Base-by-base conservation (phyloP, 2,888 invertebrate genomes). In the Dryomyza anilis region DNA sequence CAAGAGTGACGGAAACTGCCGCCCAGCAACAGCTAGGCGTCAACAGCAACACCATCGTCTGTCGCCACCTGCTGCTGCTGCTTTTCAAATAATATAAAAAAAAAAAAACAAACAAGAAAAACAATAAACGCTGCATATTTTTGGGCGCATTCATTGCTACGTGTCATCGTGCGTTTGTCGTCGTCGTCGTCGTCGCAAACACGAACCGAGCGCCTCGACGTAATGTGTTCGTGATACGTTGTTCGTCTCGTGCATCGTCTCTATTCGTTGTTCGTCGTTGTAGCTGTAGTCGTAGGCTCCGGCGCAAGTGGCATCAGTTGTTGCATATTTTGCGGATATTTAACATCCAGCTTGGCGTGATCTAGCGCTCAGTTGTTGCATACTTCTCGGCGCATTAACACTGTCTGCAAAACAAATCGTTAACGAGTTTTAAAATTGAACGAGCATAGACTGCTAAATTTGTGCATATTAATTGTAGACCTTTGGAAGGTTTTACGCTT, bases 331-430 rank as follows among this genome's bases (percentile, higher is more conserved):
- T 19, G 50, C n/a, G 56, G 66, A 63, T 71, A 72, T 72, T 72
- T 72, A 80, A 79, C 74, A 75, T 70, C 73, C 73, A 71, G 71
- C 68, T 72, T 69, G 70, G 71, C 75, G 71, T 74, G 79, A 79
- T 79, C 80, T 75, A 73, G 73, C 72, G 72, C 71, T 77, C 75
- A 80, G 79, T 79, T 80, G 78, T 76, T 79, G 76, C 76, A 77
- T 73, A 77, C 74, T 73, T 76, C 72, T 74, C 74, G 78, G 76
- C 74, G 74, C 71, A 75, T 73, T 73, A 69, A 66, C 68, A 70
- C 53, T 65, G 53, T 36, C n/a, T 30, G n/a, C n/a, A n/a, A n/a
- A n/a, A n/a, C n/a, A n/a, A n/a, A n/a, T n/a, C n/a, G n/a, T n/a
- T n/a, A n/a, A n/a, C n/a, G n/a, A n/a, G n/a, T n/a, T n/a, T n/a